Base-by-base conservation (phyloP, 2,888 invertebrate genomes). In the Ochropacha duplaris region DNA sequence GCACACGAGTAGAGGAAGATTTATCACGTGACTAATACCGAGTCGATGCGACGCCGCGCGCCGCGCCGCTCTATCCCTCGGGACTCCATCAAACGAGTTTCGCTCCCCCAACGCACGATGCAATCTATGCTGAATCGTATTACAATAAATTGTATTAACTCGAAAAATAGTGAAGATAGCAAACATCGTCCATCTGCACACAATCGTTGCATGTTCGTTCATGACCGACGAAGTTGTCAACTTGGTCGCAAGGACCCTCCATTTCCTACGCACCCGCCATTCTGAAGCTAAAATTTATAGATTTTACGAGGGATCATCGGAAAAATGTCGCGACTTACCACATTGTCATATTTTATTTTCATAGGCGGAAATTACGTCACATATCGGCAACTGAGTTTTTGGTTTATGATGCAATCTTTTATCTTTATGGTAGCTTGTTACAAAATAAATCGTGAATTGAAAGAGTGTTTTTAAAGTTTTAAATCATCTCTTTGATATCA, bases 91-190 rank as follows among this genome's bases (percentile, higher is more conserved):
- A 92, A 92, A 92, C 91, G 90, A 92, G 92, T 89, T 92, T 89
- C 81, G 84, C 86, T 92, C 91, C 91, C 92, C 90, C 83, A 85
- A 77, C 85, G 76, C 82, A 83, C 88, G 90, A 90, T 90, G 91
- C 92, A 92, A 92, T 92, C 92, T 92, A 91, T 91, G 92, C 92
- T 92, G 92, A 92, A 92, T 92, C 92, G 89, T 90, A 92, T 92
- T 92, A 92, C 92, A 91, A 92, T 92, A 92, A 92, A 92, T 92
- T 92, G 92, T 89, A 91, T 92, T 92, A 92, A 90, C 90, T 92
- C 89, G 91, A 90, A 91, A 92, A 91, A 92, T 92, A 89, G 88
- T 88, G 79, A 84, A 88, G 92, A 91, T 91, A 91, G 90, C 90
- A 91, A 92, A 92, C 91, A 90, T 84, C 81, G 91, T 91, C 90